These are phyloP conservation scores for Caranx ignobilis DNA, from an alignment of 2,113 vertebrate species.

Conservation along the genomic window DNA sequence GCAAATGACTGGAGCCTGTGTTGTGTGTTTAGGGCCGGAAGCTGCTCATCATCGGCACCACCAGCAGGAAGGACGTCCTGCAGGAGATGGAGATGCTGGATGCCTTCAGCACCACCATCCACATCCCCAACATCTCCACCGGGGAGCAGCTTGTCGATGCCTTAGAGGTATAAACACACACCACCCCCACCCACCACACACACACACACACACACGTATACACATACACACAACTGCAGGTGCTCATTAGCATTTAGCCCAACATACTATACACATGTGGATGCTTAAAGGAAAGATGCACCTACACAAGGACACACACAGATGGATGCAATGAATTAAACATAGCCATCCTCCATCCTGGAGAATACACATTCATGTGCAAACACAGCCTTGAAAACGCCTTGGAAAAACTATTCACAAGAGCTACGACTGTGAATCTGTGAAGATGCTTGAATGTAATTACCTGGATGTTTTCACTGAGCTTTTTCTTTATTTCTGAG, in stretches of 20 bases:
- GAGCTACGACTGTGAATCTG: not conserved
- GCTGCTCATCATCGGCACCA: conserved; percentile 97
- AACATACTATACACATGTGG: not conserved
- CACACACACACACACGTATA: too few relatives aligned
- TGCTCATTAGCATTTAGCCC: not conserved
- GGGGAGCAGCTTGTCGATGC: conserved; percentile 96
- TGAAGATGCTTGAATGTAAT: not conserved
- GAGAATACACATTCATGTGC: not conserved
- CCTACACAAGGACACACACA: not conserved
- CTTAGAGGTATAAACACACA: conserved; percentile 83
- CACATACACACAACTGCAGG: not conserved
- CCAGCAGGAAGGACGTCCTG: conserved; percentile 96
- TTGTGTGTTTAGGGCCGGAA: conserved; percentile 89
- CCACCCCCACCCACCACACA: not conserved
- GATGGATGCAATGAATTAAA: not conserved
- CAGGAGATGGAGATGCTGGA: conserved; percentile 99
- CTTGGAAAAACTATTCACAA: not conserved
- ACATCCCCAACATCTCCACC: conserved; percentile 93
- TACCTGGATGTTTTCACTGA: not conserved
- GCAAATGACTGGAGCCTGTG: not conserved
- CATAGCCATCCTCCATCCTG: not conserved
- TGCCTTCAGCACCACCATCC: conserved; percentile 97
- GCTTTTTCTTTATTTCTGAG: not conserved
- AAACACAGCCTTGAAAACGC: not conserved
- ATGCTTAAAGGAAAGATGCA: not conserved